Conservation (phyloP, 2,797 vertebrate species). For the Chiloscyllium punctatum region DNA sequence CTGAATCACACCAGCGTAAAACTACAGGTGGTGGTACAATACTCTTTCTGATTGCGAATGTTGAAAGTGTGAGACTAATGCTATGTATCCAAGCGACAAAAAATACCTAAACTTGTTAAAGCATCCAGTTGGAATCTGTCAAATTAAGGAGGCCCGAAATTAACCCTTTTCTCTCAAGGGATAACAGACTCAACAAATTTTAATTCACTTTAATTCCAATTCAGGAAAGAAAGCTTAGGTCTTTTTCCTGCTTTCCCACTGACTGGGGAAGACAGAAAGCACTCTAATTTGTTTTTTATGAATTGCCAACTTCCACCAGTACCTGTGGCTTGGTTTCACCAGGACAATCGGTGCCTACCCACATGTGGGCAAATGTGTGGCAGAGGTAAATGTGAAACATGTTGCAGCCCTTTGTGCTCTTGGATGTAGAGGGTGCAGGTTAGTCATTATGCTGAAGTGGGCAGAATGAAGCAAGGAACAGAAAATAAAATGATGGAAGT, state of each 20-base stretch:
- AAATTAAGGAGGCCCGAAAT: background rate
- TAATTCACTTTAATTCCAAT: background rate
- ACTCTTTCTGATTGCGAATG: background rate
- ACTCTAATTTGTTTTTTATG: background rate
- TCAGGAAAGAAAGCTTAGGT: background rate
- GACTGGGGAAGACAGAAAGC: background rate
- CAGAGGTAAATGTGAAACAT: background rate
- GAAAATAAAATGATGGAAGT: background rate
- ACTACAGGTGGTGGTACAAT: background rate
- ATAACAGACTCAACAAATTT: background rate
- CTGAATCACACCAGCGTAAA: background rate
- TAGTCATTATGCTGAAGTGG: background rate
- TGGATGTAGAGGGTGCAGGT: background rate
- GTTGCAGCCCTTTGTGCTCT: background rate
- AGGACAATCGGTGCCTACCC: background rate
- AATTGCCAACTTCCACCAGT: background rate
- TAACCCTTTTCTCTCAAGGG: background rate
- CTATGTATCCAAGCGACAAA: background rate
- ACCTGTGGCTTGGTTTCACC: background rate
- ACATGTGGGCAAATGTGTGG: background rate
- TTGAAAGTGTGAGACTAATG: background rate
- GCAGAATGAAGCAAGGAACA: background rate
- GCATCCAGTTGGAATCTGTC: background rate
- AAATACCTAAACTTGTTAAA: background rate
- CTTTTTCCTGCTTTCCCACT: background rate